Evolutionary conservation across 1,140 invertebrate genomes (phyloP).

Genomic region (Penaeus vannamei): DNA sequence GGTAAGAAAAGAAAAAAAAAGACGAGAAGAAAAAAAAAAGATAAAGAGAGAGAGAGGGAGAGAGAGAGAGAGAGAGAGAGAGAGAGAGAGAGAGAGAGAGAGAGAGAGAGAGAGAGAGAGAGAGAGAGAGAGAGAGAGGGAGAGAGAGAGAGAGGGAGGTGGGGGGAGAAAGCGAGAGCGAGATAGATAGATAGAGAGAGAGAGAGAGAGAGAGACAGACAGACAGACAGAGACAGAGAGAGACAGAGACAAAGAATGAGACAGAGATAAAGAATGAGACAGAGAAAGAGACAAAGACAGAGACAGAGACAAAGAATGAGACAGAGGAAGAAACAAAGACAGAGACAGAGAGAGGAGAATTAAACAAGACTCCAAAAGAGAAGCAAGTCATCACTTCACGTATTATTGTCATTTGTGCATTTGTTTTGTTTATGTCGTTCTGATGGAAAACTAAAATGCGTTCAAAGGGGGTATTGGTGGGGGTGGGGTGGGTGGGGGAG

Average conservation of each 20-base stretch:
- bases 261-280: not conserved
- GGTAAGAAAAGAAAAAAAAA: conserved; percentile 14
- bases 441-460: no score
- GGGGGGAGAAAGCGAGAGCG: not conserved
- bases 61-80: not conserved
- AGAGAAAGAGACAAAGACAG: no score
- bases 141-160: conserved; percentile 29
- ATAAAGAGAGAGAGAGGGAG: not conserved
- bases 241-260: not conserved
- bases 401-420: no score
- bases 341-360: not conserved
- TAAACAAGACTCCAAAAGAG: no score
- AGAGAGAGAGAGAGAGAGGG: not conserved
- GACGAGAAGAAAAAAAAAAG: not conserved
- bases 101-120: not conserved
- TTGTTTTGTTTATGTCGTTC: no score
- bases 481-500: no score
- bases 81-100: not conserved
- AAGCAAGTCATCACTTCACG: no score
- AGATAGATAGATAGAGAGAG: not conserved
- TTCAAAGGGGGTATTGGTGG: no score
- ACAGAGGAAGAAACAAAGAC: not conserved
- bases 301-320: not conserved
- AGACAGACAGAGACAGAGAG: not conserved
- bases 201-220: not conserved